Base-by-base conservation (phyloP, 2,797 vertebrate genomes). In the Pipistrellus pipistrellus region DNA sequence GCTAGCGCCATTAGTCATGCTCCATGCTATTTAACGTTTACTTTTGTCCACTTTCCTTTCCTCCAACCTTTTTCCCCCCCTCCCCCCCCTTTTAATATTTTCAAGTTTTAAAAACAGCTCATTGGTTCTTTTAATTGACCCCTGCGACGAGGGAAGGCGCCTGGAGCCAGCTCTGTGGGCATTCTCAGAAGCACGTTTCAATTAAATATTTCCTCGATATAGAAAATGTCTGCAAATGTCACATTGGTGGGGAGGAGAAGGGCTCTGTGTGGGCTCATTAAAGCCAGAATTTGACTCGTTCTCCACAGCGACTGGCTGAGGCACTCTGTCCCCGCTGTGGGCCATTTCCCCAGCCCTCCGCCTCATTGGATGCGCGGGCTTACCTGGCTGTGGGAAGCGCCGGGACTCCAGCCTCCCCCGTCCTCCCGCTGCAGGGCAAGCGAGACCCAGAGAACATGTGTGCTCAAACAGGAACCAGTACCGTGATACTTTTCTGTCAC, bases 1-100 rank as follows among this genome's bases (percentile, higher is more conserved):
- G 99, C 99, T 99, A 99, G 98, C 98, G 97, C 99, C 99, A 99
- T 99, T 99, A 99, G 99, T 99, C 99, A 99, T 99, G 99, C 99
- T 99, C 99, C 97, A 98, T 98, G 99, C 99, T 98, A 99, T 99
- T 99, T 99, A 99, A 99, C 99, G 98, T 98, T 98, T 99, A 99
- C 98, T 99, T 99, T 98, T 99, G 99, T 98, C 99, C 99, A 99
- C 99, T 99, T 99, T 98, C 78, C 85, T 92, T 98, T 98, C 98
- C 99, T 98, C 98, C 98, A 97, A 96, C 97, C 96, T 94, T 92
- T 96, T 94, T 89, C n/a, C n/a, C n/a, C n/a, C n/a, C n/a, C n/a
- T n/a, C n/a, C n/a, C 46, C 46, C 44, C 15, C 48, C 88, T 94
- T 83, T 38, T 51, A 97, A 96, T 97, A 96, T 98, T 95, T 98